These are phyloP conservation scores for Drosophila bunnanda DNA, from an alignment of 2,888 invertebrate species.

Conservation along the genomic window DNA sequence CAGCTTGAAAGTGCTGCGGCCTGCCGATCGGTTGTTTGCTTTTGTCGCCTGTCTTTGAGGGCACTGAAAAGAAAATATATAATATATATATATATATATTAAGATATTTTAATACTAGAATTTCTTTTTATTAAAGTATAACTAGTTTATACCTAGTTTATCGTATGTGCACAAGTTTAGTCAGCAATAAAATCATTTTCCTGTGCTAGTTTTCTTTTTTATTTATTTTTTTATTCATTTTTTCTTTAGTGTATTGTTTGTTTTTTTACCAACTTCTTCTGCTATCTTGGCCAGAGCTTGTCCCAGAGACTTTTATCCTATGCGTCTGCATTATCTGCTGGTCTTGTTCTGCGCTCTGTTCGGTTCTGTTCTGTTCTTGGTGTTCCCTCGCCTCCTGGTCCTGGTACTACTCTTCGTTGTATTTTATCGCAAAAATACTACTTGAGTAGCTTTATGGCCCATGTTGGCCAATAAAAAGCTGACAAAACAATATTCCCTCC, in stretches of 20 bases:
- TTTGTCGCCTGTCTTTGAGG: constrained; percentile 58
- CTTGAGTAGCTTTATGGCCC: constrained; percentile 81
- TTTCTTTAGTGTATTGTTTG: constrained; percentile 4
- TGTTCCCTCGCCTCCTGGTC: constrained; percentile 32
- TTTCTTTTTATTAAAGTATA: neutral
- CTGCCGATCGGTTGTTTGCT: constrained; percentile 56
- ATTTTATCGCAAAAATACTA: constrained; percentile 83
- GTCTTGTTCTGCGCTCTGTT: constrained; percentile 46
- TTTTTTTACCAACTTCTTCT: constrained; percentile 46
- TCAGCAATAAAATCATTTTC: neutral
- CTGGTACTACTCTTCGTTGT: constrained; percentile 68
- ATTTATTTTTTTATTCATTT: neutral
- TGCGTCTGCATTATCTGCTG: constrained; percentile 63
- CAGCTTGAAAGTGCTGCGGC: constrained; percentile 67
- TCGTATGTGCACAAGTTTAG: no score
- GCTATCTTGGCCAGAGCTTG: constrained; percentile 61
- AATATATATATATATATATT: neutral
- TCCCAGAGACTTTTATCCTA: constrained; percentile 74
- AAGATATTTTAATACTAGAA: neutral
- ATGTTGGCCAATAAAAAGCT: constrained; percentile 82
- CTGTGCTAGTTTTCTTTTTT: neutral
- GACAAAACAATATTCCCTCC: constrained; percentile 80
- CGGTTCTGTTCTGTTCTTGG: constrained; percentile 12
- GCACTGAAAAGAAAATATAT: neutral
- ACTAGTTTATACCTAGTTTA: no score